These are phyloP conservation scores for Dromaius novaehollandiae DNA, from an alignment of 2,113 vertebrate genomes.

Conservation along the genomic window DNA sequence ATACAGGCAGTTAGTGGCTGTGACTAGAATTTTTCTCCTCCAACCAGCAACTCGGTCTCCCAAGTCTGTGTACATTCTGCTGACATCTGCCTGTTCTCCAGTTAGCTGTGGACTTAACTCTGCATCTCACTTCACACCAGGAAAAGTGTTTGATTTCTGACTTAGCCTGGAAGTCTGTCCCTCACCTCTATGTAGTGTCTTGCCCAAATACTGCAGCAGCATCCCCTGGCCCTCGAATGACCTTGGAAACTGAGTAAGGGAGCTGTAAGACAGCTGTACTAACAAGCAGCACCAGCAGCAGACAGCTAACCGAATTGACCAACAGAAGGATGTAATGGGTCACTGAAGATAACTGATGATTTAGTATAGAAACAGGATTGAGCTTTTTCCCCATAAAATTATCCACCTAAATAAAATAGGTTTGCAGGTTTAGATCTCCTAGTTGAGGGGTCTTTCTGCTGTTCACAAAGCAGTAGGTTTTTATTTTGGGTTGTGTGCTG, in stretches of 20 bases:
- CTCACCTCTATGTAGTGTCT: neutral
- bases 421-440: neutral
- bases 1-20: neutral
- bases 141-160: neutral
- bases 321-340: neutral
- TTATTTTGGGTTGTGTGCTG: neutral
- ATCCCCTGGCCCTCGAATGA: neutral
- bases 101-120: neutral
- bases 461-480: neutral
- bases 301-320: neutral
- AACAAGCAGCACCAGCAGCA: neutral
- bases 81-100: neutral
- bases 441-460: neutral
- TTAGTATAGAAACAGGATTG: neutral
- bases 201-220: neutral
- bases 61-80: accelerated
- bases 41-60: neutral
- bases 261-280: neutral
- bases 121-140: neutral
- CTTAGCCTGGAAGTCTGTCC: neutral
- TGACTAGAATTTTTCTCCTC: neutral
- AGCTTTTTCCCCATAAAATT: neutral
- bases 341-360: neutral
- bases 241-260: neutral
- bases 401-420: neutral